phyloP scores from a whole-genome alignment of 2,113 vertebrate genomes.

The Labeo rohita region DNA sequence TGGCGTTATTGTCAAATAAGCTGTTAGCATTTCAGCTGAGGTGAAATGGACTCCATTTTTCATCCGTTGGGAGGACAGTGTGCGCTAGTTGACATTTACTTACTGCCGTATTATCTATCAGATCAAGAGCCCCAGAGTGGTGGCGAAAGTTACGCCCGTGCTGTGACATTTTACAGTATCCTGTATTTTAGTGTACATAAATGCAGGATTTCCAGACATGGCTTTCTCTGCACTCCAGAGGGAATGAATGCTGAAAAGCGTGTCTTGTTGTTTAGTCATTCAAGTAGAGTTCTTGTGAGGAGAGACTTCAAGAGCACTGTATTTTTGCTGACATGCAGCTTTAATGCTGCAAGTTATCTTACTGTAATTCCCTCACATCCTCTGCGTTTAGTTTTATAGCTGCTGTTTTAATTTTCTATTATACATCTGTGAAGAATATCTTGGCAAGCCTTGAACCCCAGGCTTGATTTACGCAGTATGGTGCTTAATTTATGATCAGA shows the following conservation, averaged over 20 bases:
- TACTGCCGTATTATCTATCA: constrained; percentile 54
- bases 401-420: constrained; percentile 43
- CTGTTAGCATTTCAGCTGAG: constrained; percentile 68
- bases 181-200: constrained; percentile 29
- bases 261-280: not conserved
- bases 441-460: constrained; percentile 25
- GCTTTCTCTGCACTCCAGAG: not conserved
- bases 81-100: constrained; percentile 61
- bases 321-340: constrained; percentile 21
- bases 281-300: not conserved
- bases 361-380: constrained; percentile 12
- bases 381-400: not conserved
- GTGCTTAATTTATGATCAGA: constrained; percentile 69
- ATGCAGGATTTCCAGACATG: constrained; percentile 13
- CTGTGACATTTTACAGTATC: constrained; percentile 38
- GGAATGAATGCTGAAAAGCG: constrained; percentile 11
- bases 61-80: constrained; percentile 53
- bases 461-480: constrained; percentile 66
- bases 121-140: constrained; percentile 49
- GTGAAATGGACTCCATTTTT: constrained; percentile 56
- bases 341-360: not conserved
- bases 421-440: constrained; percentile 41
- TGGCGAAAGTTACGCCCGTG: constrained; percentile 28
- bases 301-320: not conserved
- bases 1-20: constrained; percentile 71